Percentiles rank a stretch among this genome's conserved stretches.
These are phyloP conservation scores for Drosophila paranaensis DNA, from an alignment of 2,888 invertebrate genomes.

Conservation along the genomic window DNA sequence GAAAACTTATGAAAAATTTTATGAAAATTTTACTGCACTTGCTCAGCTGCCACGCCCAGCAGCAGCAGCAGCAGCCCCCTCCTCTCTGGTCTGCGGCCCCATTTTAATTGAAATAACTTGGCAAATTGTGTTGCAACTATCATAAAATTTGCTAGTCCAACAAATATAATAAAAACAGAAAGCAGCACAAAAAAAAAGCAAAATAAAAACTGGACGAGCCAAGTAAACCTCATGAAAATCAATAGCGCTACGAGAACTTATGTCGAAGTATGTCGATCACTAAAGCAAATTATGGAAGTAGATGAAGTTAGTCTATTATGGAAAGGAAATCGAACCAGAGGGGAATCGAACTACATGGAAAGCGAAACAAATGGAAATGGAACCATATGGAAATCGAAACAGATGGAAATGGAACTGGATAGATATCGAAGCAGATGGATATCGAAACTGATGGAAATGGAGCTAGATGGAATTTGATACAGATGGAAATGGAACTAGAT, in stretches of 20 bases:
- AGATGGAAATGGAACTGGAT: too few species aligned
- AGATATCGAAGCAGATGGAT: too few species aligned
- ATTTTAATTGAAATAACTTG: slow-evolving; percentile 74
- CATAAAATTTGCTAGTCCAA: slow-evolving; percentile 28
- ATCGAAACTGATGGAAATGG: too few species aligned
- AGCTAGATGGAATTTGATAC: too few species aligned
- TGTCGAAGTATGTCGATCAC: background rate
- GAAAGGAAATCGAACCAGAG: too few species aligned
- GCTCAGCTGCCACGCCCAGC: slow-evolving; percentile 15
- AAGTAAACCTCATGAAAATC: slow-evolving; percentile 26
- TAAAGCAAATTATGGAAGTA: background rate
- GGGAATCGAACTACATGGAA: too few species aligned
- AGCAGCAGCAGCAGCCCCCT: background rate
- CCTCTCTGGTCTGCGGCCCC: slow-evolving; percentile 42
- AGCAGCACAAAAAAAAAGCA: slow-evolving; percentile 15
- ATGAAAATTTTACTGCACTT: slow-evolving; percentile 62
- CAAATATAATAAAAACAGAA: background rate
- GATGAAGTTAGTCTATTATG: too few species aligned
- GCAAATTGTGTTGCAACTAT: slow-evolving; percentile 49
- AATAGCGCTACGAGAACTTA: slow-evolving; percentile 10
- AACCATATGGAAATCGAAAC: too few species aligned
- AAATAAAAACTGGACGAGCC: slow-evolving; percentile 13
- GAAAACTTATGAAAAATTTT: slow-evolving; percentile 78
- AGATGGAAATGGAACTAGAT: too few species aligned
- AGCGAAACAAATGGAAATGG: too few species aligned